phyloP scores from a whole-genome alignment of 2,797 vertebrate species.

The Phrynocephalus vlangalii region DNA sequence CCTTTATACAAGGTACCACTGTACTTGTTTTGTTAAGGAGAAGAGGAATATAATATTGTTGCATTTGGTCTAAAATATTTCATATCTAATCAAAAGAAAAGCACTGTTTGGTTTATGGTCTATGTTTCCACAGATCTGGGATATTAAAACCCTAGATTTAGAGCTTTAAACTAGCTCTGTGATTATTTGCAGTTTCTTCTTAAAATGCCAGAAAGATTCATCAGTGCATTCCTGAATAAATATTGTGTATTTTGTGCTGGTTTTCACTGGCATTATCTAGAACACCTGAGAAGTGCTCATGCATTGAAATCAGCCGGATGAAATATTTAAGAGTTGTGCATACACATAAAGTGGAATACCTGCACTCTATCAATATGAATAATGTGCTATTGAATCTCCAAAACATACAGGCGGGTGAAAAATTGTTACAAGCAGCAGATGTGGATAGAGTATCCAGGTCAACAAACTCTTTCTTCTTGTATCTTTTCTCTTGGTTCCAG shows the following conservation, averaged over 20 bases:
- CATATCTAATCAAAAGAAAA: not conserved
- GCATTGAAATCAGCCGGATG: not conserved
- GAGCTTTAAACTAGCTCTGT: not conserved
- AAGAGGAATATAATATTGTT: not conserved
- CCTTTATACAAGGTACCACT: no score
- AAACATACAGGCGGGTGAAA: not conserved
- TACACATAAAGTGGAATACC: not conserved
- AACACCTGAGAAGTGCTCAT: not conserved
- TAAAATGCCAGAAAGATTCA: slow-evolving; percentile 20
- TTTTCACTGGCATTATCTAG: not conserved
- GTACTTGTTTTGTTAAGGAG: not conserved
- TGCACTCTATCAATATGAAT: not conserved
- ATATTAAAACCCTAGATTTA: not conserved
- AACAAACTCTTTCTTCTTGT: slow-evolving; percentile 10
- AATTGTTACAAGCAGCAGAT: not conserved
- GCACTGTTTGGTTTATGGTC: not conserved
- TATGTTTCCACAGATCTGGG: not conserved
- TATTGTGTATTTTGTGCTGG: not conserved
- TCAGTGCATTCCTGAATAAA: not conserved
- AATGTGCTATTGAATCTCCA: slow-evolving; percentile 6
- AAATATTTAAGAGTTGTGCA: not conserved
- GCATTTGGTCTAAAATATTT: not conserved
- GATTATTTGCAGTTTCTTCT: not conserved
- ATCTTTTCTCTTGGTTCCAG: not conserved
- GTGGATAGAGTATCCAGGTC: not conserved